phyloP scores from a whole-genome alignment of 1,140 invertebrate genomes.

The Drosophila mayri region DNA sequence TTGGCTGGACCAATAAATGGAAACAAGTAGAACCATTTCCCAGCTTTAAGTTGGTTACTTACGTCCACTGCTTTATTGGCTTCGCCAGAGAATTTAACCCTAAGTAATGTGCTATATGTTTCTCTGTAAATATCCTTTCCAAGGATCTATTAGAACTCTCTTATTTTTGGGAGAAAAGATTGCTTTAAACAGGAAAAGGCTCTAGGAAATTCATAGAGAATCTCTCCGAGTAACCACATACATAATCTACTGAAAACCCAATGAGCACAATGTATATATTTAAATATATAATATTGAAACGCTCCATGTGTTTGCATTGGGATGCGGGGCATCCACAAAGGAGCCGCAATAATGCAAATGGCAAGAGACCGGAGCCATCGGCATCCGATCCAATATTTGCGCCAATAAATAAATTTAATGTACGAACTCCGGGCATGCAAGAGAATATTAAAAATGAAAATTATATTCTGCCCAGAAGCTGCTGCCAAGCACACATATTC shows the following conservation, averaged over 20 bases:
- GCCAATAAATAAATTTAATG: conserved; percentile 84
- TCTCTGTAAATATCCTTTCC: not conserved
- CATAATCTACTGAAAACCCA: not conserved
- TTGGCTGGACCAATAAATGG: conserved; percentile 40
- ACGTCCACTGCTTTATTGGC: conserved; percentile 27
- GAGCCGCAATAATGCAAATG: conserved; percentile 69
- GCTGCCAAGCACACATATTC: conserved; percentile 57
- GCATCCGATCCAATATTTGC: conserved; percentile 83
- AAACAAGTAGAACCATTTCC: conserved; percentile 38
- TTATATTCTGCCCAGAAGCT: conserved; percentile 76
- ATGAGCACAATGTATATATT: not conserved
- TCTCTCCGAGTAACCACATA: not conserved
- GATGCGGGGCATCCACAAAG: conserved; percentile 9
- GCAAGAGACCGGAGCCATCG: conserved; percentile 50
- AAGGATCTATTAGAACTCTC: not conserved
- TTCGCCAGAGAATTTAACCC: not conserved
- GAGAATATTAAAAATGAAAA: conserved; percentile 84
- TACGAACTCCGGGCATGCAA: conserved; percentile 76
- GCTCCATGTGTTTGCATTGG: conserved; percentile 19
- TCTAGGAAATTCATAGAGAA: not conserved
- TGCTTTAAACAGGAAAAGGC: not conserved
- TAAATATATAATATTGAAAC: conserved; percentile 3
- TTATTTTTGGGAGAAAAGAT: not conserved
- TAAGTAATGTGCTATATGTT: not conserved
- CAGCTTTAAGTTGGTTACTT: conserved; percentile 47